Conservation (phyloP, 2,888 invertebrate species). For the Hirtodrosophila confusa region DNA sequence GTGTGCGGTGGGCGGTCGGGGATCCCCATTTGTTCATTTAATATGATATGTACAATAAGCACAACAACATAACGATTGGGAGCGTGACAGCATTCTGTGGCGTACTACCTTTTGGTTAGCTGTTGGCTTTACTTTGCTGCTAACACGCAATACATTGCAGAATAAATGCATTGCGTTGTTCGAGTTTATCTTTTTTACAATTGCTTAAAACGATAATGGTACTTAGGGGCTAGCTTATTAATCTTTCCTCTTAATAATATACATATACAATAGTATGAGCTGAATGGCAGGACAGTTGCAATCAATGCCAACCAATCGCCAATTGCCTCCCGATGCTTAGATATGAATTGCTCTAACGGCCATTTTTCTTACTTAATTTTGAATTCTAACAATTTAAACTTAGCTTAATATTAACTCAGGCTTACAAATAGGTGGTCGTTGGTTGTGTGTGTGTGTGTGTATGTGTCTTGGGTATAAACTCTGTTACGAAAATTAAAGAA, state of each 20-base stretch:
- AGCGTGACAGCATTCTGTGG: slow-evolving; percentile 1
- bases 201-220: slow-evolving; percentile 2
- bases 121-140: slow-evolving; percentile 21
- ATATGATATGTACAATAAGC: slow-evolving; percentile 35
- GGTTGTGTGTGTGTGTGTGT: slow-evolving; percentile 5
- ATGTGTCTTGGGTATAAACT: slow-evolving; percentile 24
- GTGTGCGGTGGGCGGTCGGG: slow-evolving; percentile 2
- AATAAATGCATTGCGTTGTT: slow-evolving; percentile 1
- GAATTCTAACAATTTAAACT: slow-evolving; percentile 20
- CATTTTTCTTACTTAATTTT: slow-evolving; percentile 15
- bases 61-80: background rate
- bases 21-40: slow-evolving; percentile 8
- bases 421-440: slow-evolving; percentile 20
- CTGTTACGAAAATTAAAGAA: too few species aligned
- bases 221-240: slow-evolving; percentile 22
- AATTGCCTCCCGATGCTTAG: slow-evolving; percentile 36
- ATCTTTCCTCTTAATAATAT: slow-evolving; percentile 15
- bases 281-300: slow-evolving; percentile 9
- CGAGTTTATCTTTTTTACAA: slow-evolving; percentile 16
- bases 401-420: slow-evolving; percentile 7
- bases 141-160: slow-evolving; percentile 16
- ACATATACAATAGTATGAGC: slow-evolving; percentile 15
- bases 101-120: too few species aligned
- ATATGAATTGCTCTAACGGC: slow-evolving; percentile 25
- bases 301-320: slow-evolving; percentile 7